Evolutionary conservation across 2,888 invertebrate genomes (phyloP), one percentile per base, ranked within the genome.

Genomic region (Drosophila antonietae): DNA sequence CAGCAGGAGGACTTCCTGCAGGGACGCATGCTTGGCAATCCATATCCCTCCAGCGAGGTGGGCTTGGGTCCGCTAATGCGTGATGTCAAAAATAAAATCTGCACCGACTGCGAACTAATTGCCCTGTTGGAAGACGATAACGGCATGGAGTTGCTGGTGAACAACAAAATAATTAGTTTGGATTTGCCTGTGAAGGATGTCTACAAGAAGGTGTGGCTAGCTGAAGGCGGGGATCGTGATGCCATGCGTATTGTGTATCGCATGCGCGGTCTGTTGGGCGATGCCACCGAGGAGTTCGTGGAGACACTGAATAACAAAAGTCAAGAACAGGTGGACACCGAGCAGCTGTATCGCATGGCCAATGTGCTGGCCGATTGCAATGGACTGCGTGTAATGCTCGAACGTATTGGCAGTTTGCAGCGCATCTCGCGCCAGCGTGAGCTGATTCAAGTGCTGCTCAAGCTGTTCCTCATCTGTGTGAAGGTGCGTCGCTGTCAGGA

Each of bases 211-310:
- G 95, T 95, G 61, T 98, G 98, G 98, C 94, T 97, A 37, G 95
- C 96, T 5, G 97, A 97, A 83, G 96, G 97, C 23, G 97, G 97
- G 41, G 97, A 98, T 89, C 96, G 97, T 49, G 99, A 98, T 91
- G 97, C 98, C 0, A 99, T 99, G 99, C 95, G 98, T 14, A 97
- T 99, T 10, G 97, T 99, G 39, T 99, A 99, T 93, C 95, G 99
- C 53, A 99, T 99, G 99, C 94, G 99, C 67, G 99, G 99, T 0
- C 93, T 99, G 64, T 95, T 99, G 10, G 99, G 99, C 2, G 99
- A 99, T 93, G 99, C 99, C 0, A 99, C 99, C 0, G 99, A 99
- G 92, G 99, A 99, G 93, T 99, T 99, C 92, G 97, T 99, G 14
- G 98, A 99, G 93, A 97, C 97, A 1, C 94, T 99, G 41, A 97